Conservation (phyloP, 2,113 vertebrate species). For the Sorex araneus region DNA sequence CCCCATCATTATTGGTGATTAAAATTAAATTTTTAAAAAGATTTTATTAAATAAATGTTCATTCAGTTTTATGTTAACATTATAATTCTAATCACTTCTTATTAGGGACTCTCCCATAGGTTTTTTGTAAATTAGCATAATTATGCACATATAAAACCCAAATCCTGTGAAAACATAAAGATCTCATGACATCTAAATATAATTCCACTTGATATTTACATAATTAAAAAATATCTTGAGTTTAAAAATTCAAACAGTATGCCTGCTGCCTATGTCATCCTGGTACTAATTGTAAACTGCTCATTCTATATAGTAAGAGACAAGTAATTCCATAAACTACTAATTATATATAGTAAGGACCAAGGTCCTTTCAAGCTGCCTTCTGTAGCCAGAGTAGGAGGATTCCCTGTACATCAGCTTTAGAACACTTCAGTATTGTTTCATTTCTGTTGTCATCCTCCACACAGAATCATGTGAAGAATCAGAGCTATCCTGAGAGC, state of each 20-base stretch:
- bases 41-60: neutral
- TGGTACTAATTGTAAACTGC: neutral
- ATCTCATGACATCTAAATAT: neutral
- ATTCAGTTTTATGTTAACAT: constrained; percentile 4
- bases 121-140: constrained; percentile 22
- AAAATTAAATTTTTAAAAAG: too few relatives aligned
- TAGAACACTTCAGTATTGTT: neutral
- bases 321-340: too few relatives aligned
- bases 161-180: constrained; percentile 39
- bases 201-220: neutral
- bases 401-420: neutral
- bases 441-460: constrained; percentile 31
- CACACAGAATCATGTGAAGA: neutral
- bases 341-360: too few relatives aligned
- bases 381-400: neutral
- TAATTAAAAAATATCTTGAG: neutral
- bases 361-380: constrained; percentile 14
- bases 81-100: neutral
- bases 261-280: neutral
- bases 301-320: neutral
- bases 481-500: neutral
- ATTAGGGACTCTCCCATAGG: constrained; percentile 21
- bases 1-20: too few relatives aligned
- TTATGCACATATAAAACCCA: constrained; percentile 19
- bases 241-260: constrained; percentile 36